A percentile compares a stretch with the other conserved stretches of the same genome.
Conservation (phyloP, 2,888 invertebrate genomes). For the Dynastes tityus region DNA sequence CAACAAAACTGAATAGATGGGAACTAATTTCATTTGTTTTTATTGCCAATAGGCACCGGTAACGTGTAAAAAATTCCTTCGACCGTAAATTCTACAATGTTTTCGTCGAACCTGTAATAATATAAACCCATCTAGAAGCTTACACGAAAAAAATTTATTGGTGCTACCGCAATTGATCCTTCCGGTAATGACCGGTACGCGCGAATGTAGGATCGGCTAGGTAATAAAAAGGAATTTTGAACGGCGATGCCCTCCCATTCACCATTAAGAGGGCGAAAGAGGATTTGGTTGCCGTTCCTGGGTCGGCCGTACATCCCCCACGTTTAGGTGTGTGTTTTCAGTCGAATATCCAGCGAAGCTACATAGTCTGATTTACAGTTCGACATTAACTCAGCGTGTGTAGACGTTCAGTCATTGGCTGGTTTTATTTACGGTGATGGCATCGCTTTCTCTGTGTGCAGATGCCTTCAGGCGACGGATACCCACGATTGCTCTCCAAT, state of each 20-base stretch:
- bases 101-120: not conserved
- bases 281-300: not conserved
- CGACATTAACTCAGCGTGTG: slow-evolving; percentile 20
- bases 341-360: slow-evolving; percentile 1
- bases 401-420: slow-evolving; percentile 24
- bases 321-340: not conserved
- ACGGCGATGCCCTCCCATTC: not conserved
- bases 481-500: not conserved
- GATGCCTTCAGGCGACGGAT: not conserved
- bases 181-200: slow-evolving; percentile 21
- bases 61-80: too few relatives aligned
- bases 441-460: not conserved
- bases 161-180: slow-evolving; percentile 26
- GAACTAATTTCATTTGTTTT: too few relatives aligned
- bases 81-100: not conserved
- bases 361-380: slow-evolving; percentile 18
- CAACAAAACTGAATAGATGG: too few relatives aligned
- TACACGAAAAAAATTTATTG: slow-evolving; percentile 29
- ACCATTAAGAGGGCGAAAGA: slow-evolving; percentile 4
- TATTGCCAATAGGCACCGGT: too few relatives aligned
- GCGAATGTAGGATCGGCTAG: slow-evolving; percentile 23
- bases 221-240: slow-evolving; percentile 38
- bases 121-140: slow-evolving; percentile 5
- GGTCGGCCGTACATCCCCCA: not conserved
- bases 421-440: slow-evolving; percentile 20